Base-by-base conservation (phyloP, 2,888 invertebrate genomes). In the Lycocerus yunnanus region DNA sequence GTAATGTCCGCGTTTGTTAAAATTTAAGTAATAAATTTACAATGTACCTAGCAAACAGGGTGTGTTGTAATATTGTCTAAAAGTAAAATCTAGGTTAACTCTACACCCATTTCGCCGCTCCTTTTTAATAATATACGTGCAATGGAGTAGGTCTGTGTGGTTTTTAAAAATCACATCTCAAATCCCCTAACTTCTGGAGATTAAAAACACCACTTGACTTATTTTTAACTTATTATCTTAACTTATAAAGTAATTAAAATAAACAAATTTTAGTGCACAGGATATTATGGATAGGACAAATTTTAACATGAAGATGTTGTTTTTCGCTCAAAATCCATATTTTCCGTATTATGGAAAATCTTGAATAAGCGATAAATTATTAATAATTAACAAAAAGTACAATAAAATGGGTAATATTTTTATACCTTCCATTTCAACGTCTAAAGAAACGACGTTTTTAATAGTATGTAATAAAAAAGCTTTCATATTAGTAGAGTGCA, bases 1-100 rank as follows among this genome's bases (percentile, higher is more conserved):
- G 61, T 63, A 63, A 63, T 15, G 14, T 63, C 61, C 20, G n/a
- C 61, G 61, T 63, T 63, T 63, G 61, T 63, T 63, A 16, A 63
- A 63, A 63, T n/a, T 63, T 63, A 0, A 18, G 20, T 20, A 18
- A 63, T 63, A 63, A 15, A 63, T 16, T 60, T 60, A 18, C 16
- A 18, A 63, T 18, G 61, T 18, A 63, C 18, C 18, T 18, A 18
- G 20, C 13, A 63, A 20, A 20, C 18, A 13, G 18, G 18, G 61
- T 18, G 20, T 63, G 20, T 18, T 63, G 61, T 18, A 43, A 15
- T 63, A 63, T 63, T 63, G 61, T 18, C 20, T 63, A 63, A 16
- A 16, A 18, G 20, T 16, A 18, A 63, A 63, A 63, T 63, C 15
- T 63, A 63, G 61, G 61, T 63, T 63, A 63, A 63, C 8, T 18